Conservation (phyloP, 2,797 vertebrate species). For the Lerista edwardsae region DNA sequence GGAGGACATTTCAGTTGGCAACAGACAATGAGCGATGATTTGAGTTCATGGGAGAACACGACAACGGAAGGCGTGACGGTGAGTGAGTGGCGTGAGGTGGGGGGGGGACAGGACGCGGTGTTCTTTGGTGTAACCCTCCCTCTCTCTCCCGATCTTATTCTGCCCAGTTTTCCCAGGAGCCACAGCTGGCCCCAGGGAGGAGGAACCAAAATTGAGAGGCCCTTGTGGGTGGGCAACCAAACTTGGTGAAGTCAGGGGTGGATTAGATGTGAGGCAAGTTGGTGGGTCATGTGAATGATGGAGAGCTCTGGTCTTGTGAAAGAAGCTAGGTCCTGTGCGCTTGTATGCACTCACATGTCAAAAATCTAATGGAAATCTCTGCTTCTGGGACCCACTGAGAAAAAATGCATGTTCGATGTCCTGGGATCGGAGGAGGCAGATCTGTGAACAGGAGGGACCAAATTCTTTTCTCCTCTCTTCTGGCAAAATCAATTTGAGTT, state of each 20-base stretch:
- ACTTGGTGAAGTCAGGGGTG: no score
- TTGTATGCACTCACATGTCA: no score
- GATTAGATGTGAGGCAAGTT: neutral
- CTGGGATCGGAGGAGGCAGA: neutral
- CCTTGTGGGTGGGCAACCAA: neutral
- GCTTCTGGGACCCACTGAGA: neutral
- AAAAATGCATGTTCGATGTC: neutral
- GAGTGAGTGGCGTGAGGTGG: conserved; percentile 67
- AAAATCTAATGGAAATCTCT: neutral
- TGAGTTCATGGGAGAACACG: conserved; percentile 89
- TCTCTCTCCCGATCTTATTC: conserved; percentile 61
- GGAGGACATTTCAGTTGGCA: conserved; percentile 79
- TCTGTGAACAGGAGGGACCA: neutral
- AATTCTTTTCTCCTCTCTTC: neutral
- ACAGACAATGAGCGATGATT: conserved; percentile 93
- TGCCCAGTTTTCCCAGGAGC: neutral
- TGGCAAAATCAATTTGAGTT: neutral
- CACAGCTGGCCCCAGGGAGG: neutral
- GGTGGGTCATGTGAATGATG: neutral
- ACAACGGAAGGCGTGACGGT: conserved; percentile 87
- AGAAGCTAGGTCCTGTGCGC: neutral
- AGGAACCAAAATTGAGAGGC: neutral
- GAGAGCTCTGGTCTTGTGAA: neutral
- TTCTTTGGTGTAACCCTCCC: conserved; percentile 51
- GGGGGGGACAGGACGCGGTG: neutral